Base-by-base conservation (phyloP, 2,888 invertebrate genomes). In the Ochropleura plecta region DNA sequence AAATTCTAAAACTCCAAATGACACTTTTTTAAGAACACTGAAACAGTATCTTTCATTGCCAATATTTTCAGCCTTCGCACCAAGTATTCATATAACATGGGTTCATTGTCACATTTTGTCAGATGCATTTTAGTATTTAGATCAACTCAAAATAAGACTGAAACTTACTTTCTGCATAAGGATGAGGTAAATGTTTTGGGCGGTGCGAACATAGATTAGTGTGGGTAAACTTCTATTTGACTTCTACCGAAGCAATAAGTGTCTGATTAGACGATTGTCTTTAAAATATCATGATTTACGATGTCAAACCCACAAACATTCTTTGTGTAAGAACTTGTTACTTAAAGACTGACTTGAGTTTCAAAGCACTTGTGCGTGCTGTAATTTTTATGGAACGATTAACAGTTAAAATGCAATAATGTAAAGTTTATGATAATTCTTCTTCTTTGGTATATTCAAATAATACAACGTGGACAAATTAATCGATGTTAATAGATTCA, bases 261-360 rank as follows among this genome's bases (percentile, higher is more conserved):
- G 77, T 76, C 76, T 87, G n/a, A 70, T 62, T 70, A 68, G 74
- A 82, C 71, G 63, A 73, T 63, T 80, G 69, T 83, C 86, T 81
- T 76, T 69, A 72, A 71, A 76, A 73, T 76, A 82, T 81, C 78
- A 76, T 86, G 68, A 79, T 86, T 87, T 79, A 83, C 81, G 65
- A 79, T 77, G 76, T 78, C 79, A 70, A 79, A 78, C 82, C 84
- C 88, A 87, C 86, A 87, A 88, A 86, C 63, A 77, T 78, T 83
- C 64, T 85, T 85, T 82, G 80, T 84, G 78, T 86, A 84, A 79
- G 83, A 88, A 88, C 86, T 83, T 88, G 85, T 88, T 88, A 91
- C 88, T 88, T 90, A 90, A 91, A 91, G 91, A 91, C 91, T 91
- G 91, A 91, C 86, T 81, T 89, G 82, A 88, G 89, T 90, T 90